Evolutionary conservation across 2,888 invertebrate species (phyloP).

Genomic region (Idaea biselata): DNA sequence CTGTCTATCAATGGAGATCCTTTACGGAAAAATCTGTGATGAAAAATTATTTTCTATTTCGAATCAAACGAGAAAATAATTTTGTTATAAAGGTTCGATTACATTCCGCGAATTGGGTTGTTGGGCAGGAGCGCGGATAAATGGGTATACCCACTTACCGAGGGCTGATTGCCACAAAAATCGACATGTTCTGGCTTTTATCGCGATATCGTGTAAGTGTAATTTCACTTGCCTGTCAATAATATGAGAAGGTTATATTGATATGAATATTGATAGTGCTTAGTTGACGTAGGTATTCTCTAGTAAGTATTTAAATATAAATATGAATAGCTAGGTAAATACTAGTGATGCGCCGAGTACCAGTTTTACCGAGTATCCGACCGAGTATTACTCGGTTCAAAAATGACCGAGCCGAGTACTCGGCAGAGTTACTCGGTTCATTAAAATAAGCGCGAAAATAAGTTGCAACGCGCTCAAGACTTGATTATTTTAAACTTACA

Average conservation of each 20-base stretch:
- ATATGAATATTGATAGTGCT: slow-evolving; percentile 7
- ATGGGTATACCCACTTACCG: slow-evolving; percentile 17
- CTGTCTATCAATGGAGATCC: slow-evolving; percentile 25
- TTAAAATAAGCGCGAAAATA: too few relatives aligned
- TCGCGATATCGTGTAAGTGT: slow-evolving; percentile 7
- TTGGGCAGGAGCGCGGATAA: slow-evolving; percentile 18
- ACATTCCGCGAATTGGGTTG: slow-evolving; percentile 29
- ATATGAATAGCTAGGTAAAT: too few relatives aligned
- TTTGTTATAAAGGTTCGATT: slow-evolving; percentile 40
- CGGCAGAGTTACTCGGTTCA: too few relatives aligned
- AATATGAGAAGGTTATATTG: slow-evolving; percentile 8
- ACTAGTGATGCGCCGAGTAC: too few relatives aligned
- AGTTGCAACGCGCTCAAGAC: too few relatives aligned
- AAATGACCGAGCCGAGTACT: too few relatives aligned
- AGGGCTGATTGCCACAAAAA: slow-evolving; percentile 16
- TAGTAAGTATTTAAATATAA: neutral
- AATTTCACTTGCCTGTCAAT: neutral
- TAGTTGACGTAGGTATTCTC: neutral
- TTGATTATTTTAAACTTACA: too few relatives aligned
- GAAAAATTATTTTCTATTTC: slow-evolving; percentile 34
- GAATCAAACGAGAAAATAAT: slow-evolving; percentile 36
- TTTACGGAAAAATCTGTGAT: slow-evolving; percentile 26
- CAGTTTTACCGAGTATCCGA: too few relatives aligned
- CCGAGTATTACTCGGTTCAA: too few relatives aligned
- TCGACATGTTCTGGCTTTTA: slow-evolving; percentile 9